A percentile compares a stretch with the other conserved stretches of the same genome.
Evolutionary conservation across 2,888 invertebrate genomes (phyloP).

Genomic region (Calameuta filiformis): DNA sequence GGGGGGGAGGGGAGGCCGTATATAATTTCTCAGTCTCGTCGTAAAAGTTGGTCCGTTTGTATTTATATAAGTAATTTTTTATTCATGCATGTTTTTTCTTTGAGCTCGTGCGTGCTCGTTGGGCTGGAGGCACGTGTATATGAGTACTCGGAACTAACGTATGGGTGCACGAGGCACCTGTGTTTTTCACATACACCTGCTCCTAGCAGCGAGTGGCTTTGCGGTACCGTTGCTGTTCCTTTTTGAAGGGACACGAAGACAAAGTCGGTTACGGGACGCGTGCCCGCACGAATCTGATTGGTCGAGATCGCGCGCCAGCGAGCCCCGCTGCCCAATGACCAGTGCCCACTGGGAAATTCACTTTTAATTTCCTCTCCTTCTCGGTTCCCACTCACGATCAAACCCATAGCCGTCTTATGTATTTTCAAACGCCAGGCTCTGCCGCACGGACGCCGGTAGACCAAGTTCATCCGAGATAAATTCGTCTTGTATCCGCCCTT

Average conservation of each 20-base stretch:
- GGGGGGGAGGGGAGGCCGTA: background rate
- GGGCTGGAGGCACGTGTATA: constrained; percentile 27
- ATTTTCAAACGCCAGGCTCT: background rate
- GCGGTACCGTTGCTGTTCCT: constrained; percentile 34
- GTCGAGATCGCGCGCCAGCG: constrained; percentile 12
- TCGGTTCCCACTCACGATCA: background rate
- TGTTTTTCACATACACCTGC: constrained; percentile 55
- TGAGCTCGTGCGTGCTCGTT: constrained; percentile 23
- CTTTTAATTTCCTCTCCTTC: background rate
- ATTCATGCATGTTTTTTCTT: constrained; percentile 44
- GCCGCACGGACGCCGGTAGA: background rate
- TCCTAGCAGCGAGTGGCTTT: constrained; percentile 33
- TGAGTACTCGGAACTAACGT: constrained; percentile 19
- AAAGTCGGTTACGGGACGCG: constrained; percentile 32
- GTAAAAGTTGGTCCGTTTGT: constrained; percentile 26
- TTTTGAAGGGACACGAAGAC: constrained; percentile 22
- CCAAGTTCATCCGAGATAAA: background rate
- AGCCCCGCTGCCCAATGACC: background rate
- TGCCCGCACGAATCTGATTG: constrained; percentile 33
- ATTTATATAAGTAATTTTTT: constrained; percentile 51
- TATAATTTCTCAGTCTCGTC: background rate
- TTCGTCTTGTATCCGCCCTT: background rate
- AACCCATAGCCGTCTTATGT: background rate
- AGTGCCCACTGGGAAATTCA: background rate
- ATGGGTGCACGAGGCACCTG: constrained; percentile 42